phyloP scores from a whole-genome alignment of 2,797 vertebrate species.

The Tachyglossus aculeatus region DNA sequence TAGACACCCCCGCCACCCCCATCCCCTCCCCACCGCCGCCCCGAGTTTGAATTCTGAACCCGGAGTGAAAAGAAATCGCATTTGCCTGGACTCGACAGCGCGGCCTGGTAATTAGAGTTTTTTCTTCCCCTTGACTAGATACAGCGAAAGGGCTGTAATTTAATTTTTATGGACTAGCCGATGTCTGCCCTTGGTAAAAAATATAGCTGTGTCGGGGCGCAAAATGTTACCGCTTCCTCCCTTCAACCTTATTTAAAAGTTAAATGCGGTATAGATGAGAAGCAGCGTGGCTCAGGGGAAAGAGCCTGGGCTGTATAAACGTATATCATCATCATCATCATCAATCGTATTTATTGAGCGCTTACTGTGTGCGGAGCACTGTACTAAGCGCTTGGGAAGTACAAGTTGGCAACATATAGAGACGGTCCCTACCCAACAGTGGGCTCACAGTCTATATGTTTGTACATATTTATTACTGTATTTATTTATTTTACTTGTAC shows the following conservation, averaged over 20 bases:
- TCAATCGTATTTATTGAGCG: too few relatives aligned
- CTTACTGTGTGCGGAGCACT: too few relatives aligned
- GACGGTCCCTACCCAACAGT: too few relatives aligned
- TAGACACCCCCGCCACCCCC: constrained; percentile 6
- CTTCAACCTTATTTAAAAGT: constrained; percentile 63
- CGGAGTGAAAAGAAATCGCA: constrained; percentile 61
- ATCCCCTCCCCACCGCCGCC: too few relatives aligned
- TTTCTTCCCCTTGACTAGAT: constrained; percentile 72
- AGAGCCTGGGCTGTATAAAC: too few relatives aligned
- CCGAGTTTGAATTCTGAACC: constrained; percentile 65
- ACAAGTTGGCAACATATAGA: too few relatives aligned
- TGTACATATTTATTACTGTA: too few relatives aligned
- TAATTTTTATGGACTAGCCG: constrained; percentile 71
- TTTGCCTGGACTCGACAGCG: constrained; percentile 72
- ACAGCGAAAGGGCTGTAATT: constrained; percentile 65
- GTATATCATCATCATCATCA: too few relatives aligned
- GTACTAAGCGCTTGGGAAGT: too few relatives aligned
- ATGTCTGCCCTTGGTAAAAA: constrained; percentile 66
- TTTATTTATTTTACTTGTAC: too few relatives aligned
- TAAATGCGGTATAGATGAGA: constrained; percentile 31
- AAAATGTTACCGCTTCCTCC: constrained; percentile 54
- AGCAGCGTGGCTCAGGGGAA: too few relatives aligned
- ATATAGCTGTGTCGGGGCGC: constrained; percentile 57
- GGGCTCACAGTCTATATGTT: too few relatives aligned
- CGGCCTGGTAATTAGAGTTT: constrained; percentile 70